phyloP scores from a whole-genome alignment of 1,140 invertebrate species.

The fruit fly (Drosophila melanogaster) region DNA sequence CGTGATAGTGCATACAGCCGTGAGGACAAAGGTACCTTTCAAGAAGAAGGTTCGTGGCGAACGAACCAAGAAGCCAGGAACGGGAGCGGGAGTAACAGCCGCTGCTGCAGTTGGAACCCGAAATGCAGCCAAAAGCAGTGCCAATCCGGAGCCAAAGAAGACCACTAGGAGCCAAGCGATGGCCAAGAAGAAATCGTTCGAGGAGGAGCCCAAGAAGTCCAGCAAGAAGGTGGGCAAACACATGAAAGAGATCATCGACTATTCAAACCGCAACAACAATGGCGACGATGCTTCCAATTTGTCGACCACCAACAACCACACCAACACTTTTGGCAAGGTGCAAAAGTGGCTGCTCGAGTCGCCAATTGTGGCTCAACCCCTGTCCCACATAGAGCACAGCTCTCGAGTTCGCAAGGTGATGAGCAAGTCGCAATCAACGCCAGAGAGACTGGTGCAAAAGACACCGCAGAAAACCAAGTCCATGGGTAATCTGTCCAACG shows the following conservation, averaged over 20 bases:
- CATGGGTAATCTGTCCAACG: conserved; percentile 84
- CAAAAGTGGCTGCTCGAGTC: conserved; percentile 93
- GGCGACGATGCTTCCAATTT: conserved; percentile 81
- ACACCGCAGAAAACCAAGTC: conserved; percentile 83
- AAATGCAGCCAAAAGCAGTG: conserved; percentile 37
- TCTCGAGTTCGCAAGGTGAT: conserved; percentile 79
- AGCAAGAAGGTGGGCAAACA: conserved; percentile 85
- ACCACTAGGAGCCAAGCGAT: conserved; percentile 44
- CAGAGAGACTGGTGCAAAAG: conserved; percentile 72
- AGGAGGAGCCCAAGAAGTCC: conserved; percentile 82
- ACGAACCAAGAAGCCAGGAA: conserved; percentile 84
- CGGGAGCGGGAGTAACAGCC: conserved; percentile 11
- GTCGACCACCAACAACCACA: conserved; percentile 86
- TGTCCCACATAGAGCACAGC: conserved; percentile 88
- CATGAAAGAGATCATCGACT: conserved; percentile 91
- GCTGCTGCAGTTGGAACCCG: conserved; percentile 11
- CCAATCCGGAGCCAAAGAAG: conserved; percentile 59
- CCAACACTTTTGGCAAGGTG: conserved; percentile 92
- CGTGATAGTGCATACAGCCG: conserved; percentile 90
- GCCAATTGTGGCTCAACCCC: conserved; percentile 84
- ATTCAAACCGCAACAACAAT: conserved; percentile 84
- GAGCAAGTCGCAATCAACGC: conserved; percentile 82
- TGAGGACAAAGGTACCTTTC: conserved; percentile 90
- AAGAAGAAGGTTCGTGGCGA: conserved; percentile 90
- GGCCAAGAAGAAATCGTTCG: conserved; percentile 69